Evolutionary conservation across 2,797 vertebrate genomes (phyloP).

Genomic region (Cossypha niveicapilla): DNA sequence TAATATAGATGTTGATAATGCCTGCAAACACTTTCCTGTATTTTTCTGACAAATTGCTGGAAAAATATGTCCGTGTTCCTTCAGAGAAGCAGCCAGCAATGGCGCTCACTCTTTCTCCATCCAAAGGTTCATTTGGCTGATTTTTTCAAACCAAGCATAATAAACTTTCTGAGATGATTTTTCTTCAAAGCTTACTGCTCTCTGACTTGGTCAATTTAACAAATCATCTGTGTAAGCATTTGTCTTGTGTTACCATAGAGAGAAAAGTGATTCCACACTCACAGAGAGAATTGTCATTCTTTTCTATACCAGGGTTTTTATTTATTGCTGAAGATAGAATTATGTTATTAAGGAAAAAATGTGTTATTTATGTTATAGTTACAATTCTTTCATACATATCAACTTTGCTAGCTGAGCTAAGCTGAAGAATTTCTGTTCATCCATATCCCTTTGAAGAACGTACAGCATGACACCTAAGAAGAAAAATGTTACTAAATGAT

Average conservation of each 20-base stretch:
- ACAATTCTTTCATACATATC: not conserved
- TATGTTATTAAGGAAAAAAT: not conserved
- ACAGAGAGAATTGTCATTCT: not conserved
- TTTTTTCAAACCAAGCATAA: not conserved
- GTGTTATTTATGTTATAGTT: not conserved
- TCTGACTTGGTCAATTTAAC: conserved; percentile 5
- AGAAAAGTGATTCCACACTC: not conserved
- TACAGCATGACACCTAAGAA: not conserved
- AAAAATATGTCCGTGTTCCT: not conserved
- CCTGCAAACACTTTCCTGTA: not conserved
- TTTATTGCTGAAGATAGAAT: not conserved
- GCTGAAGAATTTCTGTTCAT: not conserved
- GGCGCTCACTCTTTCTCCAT: not conserved
- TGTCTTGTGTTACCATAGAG: not conserved
- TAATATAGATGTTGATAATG: not conserved
- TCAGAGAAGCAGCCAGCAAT: not conserved
- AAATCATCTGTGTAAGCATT: not conserved
- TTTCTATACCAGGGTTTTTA: not conserved
- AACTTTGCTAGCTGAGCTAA: not conserved
- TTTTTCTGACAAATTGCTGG: not conserved
- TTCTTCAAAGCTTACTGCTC: not conserved
- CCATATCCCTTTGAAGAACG: not conserved
- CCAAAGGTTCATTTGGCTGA: not conserved
- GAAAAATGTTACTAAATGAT: not conserved
- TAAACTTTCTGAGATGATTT: not conserved